Evolutionary conservation across 2,888 invertebrate genomes (phyloP), one percentile per base, ranked within the genome.

Genomic region (Epirrita christyi): DNA sequence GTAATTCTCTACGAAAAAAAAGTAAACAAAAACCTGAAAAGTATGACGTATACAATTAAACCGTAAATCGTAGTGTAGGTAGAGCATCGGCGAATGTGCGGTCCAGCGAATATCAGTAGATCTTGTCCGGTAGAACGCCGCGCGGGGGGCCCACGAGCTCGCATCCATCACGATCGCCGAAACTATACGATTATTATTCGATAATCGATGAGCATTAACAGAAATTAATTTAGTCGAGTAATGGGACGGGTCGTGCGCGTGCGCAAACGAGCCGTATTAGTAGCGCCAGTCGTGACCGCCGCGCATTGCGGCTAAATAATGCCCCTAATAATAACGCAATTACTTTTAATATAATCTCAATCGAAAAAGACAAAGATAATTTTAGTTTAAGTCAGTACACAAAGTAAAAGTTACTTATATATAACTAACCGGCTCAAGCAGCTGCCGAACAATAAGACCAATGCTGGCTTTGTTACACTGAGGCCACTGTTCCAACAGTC

Each of bases 151-250:
- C 89, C 71, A 58, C 66, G 71, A 67, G 67, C 74, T 72, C 71
- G 71, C 82, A 86, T 87, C 87, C 82, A 86, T 89, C 89, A 88
- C 81, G 80, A 80, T 73, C 75, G 76, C 83, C 86, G 79, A 87
- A 88, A 85, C 86, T 81, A 80, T 86, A 86, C 83, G 82, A 88
- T 87, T 86, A 88, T 85, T 85, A 84, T 84, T 83, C 82, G 83
- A 85, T 89, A 88, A 88, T 87, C 86, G 86, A 89, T 88, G 85
- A 83, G 82, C 84, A 88, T 88, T 90, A 89, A 90, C 84, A 86
- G 85, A 89, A 90, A 91, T 91, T 89, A 90, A 91, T 91, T 88
- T 88, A 86, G 88, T 90, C 84, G 86, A 83, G 84, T 86, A 89
- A 91, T 84, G 80, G 81, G 76, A 71, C 77, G 66, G 81, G 76